phyloP scores from a whole-genome alignment of 2,113 vertebrate species.

The Falco punctatus region DNA sequence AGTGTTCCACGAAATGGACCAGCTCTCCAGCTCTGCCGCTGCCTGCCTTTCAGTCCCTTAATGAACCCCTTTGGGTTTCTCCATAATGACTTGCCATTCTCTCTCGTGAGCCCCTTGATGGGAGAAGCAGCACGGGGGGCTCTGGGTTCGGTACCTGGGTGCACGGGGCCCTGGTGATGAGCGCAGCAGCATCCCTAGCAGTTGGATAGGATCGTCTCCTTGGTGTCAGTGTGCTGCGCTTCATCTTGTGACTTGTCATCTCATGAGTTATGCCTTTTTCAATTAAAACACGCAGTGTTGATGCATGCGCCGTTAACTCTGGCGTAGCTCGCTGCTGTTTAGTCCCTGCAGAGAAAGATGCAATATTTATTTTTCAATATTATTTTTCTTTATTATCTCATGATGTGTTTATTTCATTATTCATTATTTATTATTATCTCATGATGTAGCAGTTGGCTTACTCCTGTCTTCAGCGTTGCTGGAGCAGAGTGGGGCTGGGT shows the following conservation, averaged over 20 bases:
- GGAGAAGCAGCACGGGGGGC: background rate
- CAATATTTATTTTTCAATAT: accelerated
- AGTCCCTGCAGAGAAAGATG: background rate
- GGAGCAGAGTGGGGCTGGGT: background rate
- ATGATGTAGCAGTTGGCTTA: background rate
- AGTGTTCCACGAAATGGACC: background rate
- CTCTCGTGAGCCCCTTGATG: background rate
- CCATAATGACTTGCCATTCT: accelerated
- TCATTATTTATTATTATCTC: background rate
- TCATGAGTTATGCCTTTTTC: accelerated
- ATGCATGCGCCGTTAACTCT: accelerated
- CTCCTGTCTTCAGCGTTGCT: background rate
- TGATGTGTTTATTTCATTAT: background rate
- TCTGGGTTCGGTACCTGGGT: background rate
- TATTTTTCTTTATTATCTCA: background rate
- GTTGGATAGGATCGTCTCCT: background rate
- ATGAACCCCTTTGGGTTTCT: background rate
- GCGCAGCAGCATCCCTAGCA: too few species aligned
- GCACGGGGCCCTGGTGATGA: background rate
- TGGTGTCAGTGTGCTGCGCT: accelerated
- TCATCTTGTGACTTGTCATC: background rate
- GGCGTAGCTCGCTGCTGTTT: background rate
- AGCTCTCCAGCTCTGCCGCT: background rate
- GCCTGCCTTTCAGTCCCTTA: background rate
- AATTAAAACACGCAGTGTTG: accelerated